These are phyloP conservation scores for Oncorhynchus tshawytscha DNA, from an alignment of 2,113 vertebrate species.

Conservation along the genomic window DNA sequence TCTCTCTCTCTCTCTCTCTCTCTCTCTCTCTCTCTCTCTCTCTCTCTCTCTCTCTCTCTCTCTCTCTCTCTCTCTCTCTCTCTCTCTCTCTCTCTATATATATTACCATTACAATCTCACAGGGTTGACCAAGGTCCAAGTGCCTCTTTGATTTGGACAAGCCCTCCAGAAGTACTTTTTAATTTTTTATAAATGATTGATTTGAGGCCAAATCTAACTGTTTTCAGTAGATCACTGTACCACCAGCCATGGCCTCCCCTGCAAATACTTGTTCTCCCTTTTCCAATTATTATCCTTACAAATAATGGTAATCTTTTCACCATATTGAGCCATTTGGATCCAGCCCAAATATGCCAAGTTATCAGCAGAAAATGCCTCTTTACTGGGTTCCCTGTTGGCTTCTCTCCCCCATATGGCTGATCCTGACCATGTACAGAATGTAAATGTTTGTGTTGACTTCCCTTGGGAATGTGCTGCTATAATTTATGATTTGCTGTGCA, in stretches of 20 bases:
- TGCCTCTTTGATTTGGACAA: too few relatives aligned
- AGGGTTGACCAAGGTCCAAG: too few relatives aligned
- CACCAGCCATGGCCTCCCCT: background rate
- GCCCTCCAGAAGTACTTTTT: too few relatives aligned
- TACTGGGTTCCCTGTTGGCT: background rate
- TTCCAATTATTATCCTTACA: background rate
- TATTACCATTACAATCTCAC: too few relatives aligned
- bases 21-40: too few relatives aligned
- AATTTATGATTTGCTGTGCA: conserved; percentile 4
- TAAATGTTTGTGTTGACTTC: background rate
- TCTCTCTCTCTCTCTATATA: too few relatives aligned
- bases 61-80: too few relatives aligned
- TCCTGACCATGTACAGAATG: background rate
- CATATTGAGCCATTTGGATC: conserved; percentile 15
- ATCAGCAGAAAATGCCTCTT: background rate
- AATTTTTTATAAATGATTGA: too few relatives aligned
- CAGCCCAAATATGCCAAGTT: background rate
- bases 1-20: too few relatives aligned
- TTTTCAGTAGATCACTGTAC: background rate
- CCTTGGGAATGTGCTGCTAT: background rate
- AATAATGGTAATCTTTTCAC: conserved; percentile 4
- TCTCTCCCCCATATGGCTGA: background rate
- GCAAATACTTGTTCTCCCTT: background rate
- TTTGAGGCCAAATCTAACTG: too few relatives aligned
- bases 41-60: too few relatives aligned